Percentiles rank a stretch among this genome's conserved stretches.
These are phyloP conservation scores for Acropora tenuis DNA, from an alignment of 64 coral and sea anemone genomes.

Conservation along the genomic window DNA sequence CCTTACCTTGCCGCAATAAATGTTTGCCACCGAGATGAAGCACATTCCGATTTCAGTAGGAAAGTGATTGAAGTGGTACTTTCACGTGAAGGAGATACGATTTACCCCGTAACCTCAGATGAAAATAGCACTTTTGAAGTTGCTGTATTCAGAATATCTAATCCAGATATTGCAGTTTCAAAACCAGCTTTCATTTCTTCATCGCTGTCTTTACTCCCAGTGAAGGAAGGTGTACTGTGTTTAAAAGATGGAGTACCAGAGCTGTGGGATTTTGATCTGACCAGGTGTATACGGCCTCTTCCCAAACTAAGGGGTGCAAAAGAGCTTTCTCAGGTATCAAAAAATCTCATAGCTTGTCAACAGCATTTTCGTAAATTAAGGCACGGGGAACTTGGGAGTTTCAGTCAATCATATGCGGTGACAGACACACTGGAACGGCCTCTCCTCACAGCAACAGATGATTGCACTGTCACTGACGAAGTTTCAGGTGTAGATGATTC, in stretches of 20 bases:
- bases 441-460: too few relatives aligned
- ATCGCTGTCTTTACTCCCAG: neutral
- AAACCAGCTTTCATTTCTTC: neutral
- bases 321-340: neutral
- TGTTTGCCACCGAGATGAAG: neutral
- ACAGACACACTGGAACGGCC: neutral
- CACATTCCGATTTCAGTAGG: neutral
- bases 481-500: too few relatives aligned
- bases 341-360: neutral
- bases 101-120: neutral
- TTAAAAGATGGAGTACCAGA: neutral
- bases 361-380: neutral
- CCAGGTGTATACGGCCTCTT: neutral
- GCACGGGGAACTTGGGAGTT: neutral
- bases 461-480: too few relatives aligned
- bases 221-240: neutral
- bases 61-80: neutral
- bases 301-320: neutral
- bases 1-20: neutral
- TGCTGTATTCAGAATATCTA: neutral
- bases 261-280: conserved; percentile 21
- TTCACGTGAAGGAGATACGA: neutral
- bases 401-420: neutral
- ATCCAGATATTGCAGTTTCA: neutral
- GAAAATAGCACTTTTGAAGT: neutral